A percentile compares a stretch with the other conserved stretches of the same genome.
Evolutionary conservation across 2,113 vertebrate genomes (phyloP).

Genomic region (Scartelaos histophorus): DNA sequence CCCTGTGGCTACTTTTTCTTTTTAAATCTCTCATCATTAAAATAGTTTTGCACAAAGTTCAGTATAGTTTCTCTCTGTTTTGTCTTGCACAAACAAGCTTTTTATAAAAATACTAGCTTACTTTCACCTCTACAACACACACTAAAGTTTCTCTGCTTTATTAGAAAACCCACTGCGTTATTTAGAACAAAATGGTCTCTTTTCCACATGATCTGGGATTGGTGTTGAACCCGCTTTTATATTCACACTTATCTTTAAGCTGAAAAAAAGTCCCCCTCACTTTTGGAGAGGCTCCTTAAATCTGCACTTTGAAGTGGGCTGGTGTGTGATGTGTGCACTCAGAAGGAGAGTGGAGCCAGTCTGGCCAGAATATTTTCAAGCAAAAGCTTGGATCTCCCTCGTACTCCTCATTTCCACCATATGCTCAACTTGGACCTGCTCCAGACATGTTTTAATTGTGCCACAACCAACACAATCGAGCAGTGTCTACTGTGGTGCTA

Average conservation of each 20-base stretch:
- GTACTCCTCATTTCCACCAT: background rate
- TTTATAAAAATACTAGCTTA: background rate
- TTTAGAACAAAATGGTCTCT: constrained; percentile 9
- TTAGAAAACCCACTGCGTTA: constrained; percentile 37
- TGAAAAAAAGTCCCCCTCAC: constrained; percentile 25
- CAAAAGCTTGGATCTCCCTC: constrained; percentile 49
- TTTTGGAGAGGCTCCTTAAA: constrained; percentile 45
- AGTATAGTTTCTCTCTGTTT: background rate
- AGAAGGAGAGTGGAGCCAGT: constrained; percentile 25
- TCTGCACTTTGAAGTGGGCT: constrained; percentile 61
- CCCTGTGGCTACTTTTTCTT: constrained; percentile 3
- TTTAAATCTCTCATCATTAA: background rate
- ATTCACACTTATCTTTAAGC: constrained; percentile 25
- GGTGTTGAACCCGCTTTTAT: constrained; percentile 33
- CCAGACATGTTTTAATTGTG: constrained; percentile 42
- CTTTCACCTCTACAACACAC: background rate
- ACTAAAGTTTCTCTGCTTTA: constrained; percentile 10
- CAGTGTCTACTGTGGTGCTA: background rate
- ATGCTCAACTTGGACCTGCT: constrained; percentile 23
- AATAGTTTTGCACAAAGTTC: constrained; percentile 7
- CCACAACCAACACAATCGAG: constrained; percentile 25
- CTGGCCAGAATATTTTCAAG: constrained; percentile 54
- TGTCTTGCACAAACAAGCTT: constrained; percentile 5
- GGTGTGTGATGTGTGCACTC: constrained; percentile 47
- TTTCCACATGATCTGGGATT: constrained; percentile 37